These are phyloP conservation scores for Caenorhabditis auriculariae DNA, from an alignment of 2,888 invertebrate genomes.

Conservation along the genomic window DNA sequence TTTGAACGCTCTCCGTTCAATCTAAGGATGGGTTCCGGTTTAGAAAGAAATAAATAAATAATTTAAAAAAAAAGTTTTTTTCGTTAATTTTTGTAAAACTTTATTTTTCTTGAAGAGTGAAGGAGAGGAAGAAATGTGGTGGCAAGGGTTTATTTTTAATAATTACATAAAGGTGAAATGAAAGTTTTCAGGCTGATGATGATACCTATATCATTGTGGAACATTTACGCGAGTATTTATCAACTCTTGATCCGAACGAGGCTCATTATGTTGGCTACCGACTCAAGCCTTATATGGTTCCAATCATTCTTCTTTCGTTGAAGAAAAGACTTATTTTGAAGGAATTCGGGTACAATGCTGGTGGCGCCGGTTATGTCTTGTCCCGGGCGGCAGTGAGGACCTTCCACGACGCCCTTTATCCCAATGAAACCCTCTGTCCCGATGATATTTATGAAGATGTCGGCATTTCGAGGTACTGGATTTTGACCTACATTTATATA, in stretches of 20 bases:
- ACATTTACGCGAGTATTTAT: conserved; percentile 35
- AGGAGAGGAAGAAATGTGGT: no score
- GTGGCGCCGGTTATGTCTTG: conserved; percentile 50
- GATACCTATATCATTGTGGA: conserved; percentile 53
- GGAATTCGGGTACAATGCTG: conserved; percentile 51
- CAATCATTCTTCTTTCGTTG: not conserved
- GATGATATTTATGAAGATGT: conserved; percentile 49
- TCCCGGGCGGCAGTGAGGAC: conserved; percentile 39
- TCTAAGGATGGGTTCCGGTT: no score
- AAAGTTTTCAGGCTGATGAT: conserved; percentile 51
- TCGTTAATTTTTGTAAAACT: no score
- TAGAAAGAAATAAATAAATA: no score
- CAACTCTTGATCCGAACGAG: conserved; percentile 30
- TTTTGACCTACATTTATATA: no score
- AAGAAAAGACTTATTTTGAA: not conserved
- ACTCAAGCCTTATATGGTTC: conserved; percentile 43
- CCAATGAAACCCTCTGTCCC: conserved; percentile 39
- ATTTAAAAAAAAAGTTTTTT: no score
- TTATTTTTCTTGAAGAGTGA: not conserved
- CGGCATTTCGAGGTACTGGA: conserved; percentile 41
- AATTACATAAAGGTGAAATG: no score
- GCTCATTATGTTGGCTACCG: conserved; percentile 47
- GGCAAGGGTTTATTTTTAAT: no score
- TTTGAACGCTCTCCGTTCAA: no score
- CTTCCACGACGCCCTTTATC: conserved; percentile 34